Percentiles rank a stretch among this genome's conserved stretches.
Conservation (phyloP, 2,113 vertebrate species). For the Lampris megalopsis region DNA sequence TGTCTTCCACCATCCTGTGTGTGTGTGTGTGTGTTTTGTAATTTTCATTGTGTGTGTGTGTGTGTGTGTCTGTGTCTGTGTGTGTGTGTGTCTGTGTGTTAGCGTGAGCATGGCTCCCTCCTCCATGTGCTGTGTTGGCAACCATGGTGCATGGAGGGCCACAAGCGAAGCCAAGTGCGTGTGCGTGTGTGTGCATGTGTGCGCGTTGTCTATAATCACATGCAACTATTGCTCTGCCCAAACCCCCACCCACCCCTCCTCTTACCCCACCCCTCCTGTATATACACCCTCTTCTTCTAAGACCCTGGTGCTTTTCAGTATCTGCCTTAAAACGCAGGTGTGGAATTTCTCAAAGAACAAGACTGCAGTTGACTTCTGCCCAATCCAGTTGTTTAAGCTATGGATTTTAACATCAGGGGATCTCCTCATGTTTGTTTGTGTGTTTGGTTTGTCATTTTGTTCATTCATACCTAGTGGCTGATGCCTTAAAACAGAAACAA, state of each 20-base stretch:
- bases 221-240: background rate
- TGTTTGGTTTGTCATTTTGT: constrained; percentile 53
- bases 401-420: constrained; percentile 62
- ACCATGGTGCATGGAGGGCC: constrained; percentile 46
- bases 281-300: constrained; percentile 8
- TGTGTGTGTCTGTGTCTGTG: constrained; percentile 12
- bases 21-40: constrained; percentile 5
- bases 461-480: constrained; percentile 67
- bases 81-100: constrained; percentile 18
- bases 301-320: constrained; percentile 78
- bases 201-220: background rate
- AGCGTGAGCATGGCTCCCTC: constrained; percentile 38
- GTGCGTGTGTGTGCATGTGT: background rate
- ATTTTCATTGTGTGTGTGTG: background rate
- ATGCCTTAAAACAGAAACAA: constrained; percentile 75
- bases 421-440: constrained; percentile 42
- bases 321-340: constrained; percentile 71
- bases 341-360: constrained; percentile 71
- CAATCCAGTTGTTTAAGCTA: constrained; percentile 79
- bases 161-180: background rate
- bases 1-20: constrained; percentile 41
- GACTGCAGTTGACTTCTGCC: constrained; percentile 43
- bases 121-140: constrained; percentile 42
- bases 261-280: too few species aligned
- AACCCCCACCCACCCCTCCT: background rate